These are phyloP conservation scores for Drosophila nikananu DNA, from an alignment of 1,140 invertebrate genomes.

Conservation along the genomic window DNA sequence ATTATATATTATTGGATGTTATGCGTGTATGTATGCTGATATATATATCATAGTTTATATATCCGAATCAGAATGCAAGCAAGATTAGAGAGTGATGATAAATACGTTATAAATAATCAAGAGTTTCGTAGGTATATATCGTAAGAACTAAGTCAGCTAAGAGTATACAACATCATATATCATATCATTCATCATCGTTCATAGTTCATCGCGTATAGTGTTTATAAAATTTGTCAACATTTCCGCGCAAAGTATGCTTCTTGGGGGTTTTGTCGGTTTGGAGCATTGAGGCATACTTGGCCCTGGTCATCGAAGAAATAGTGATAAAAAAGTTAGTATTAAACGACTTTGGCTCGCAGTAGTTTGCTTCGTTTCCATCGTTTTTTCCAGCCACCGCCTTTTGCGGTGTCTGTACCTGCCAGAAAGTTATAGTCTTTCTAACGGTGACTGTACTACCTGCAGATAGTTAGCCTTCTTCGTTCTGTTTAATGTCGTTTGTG, in stretches of 20 bases:
- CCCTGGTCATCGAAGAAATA: constrained; percentile 32
- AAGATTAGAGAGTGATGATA: constrained; percentile 46
- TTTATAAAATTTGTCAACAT: constrained; percentile 42
- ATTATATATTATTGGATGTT: constrained; percentile 82
- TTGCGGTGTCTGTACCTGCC: constrained; percentile 32
- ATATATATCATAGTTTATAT: constrained; percentile 33
- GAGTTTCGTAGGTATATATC: constrained; percentile 70
- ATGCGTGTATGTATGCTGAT: constrained; percentile 47
- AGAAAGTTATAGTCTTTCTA: constrained; percentile 25
- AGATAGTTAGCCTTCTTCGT: constrained; percentile 26
- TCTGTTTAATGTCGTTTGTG: neutral
- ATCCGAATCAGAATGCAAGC: constrained; percentile 50
- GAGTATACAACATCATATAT: constrained; percentile 68
- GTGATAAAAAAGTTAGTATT: constrained; percentile 30
- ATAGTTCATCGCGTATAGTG: constrained; percentile 27
- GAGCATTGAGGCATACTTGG: constrained; percentile 46
- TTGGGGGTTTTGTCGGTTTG: constrained; percentile 23
- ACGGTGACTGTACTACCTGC: constrained; percentile 28
- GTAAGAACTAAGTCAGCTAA: constrained; percentile 76
- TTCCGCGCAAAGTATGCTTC: constrained; percentile 49
- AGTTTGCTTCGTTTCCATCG: constrained; percentile 37
- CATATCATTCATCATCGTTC: constrained; percentile 51
- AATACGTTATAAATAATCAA: constrained; percentile 61
- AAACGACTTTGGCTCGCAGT: constrained; percentile 42
- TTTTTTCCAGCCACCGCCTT: neutral